Evolutionary conservation across 2,113 vertebrate genomes (phyloP).

Genomic region (Hyla sarda): DNA sequence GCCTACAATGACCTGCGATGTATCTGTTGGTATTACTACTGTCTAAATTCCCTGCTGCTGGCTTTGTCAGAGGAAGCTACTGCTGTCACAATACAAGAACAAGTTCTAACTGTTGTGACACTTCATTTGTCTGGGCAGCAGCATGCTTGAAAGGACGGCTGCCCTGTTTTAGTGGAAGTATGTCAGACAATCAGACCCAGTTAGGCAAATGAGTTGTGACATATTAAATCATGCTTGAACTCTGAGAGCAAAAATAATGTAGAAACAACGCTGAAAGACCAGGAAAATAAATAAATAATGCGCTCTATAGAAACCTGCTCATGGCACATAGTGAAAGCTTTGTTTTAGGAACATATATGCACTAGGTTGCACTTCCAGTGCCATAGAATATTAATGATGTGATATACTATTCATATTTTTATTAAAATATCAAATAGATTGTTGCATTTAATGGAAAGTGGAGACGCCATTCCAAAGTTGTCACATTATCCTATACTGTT

Average conservation of each 20-base stretch:
- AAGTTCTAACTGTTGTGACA: constrained; percentile 64
- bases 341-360: constrained; percentile 7
- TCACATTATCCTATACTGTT: neutral
- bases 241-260: constrained; percentile 71
- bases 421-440: neutral
- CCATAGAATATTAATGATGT: neutral
- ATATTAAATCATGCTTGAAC: constrained; percentile 81
- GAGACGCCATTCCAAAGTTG: neutral
- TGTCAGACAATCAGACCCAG: constrained; percentile 75
- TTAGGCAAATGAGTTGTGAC: constrained; percentile 78
- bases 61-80: constrained; percentile 63
- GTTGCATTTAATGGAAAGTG: neutral
- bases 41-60: neutral
- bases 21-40: constrained; percentile 41
- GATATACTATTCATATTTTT: neutral
- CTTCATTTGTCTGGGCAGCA: constrained; percentile 69
- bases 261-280: constrained; percentile 63
- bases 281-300: constrained; percentile 75
- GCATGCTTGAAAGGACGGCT: constrained; percentile 66
- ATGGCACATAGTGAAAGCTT: constrained; percentile 23
- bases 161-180: constrained; percentile 69
- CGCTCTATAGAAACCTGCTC: neutral
- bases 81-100: constrained; percentile 68
- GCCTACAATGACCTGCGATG: neutral
- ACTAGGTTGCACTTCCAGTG: neutral